Evolutionary conservation across 2,113 vertebrate species (phyloP).

Genomic region (Sapayoa aenigma): DNA sequence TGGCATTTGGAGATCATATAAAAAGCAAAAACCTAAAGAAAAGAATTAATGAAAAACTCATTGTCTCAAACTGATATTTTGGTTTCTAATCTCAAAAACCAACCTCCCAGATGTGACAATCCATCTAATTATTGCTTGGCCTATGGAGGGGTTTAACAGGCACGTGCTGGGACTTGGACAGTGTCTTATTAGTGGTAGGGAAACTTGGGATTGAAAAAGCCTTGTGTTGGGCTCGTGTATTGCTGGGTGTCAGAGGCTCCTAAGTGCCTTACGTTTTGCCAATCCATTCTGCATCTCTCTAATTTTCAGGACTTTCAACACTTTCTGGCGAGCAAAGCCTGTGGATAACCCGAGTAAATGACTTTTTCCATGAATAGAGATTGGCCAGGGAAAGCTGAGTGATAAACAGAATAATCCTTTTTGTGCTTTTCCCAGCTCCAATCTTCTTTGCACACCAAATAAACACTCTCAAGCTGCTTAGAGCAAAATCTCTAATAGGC

Average conservation of each 20-base stretch:
- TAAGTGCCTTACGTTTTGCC: conserved; percentile 49
- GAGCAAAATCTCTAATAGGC: conserved; percentile 66
- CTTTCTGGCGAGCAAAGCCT: conserved; percentile 53
- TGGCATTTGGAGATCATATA: background rate
- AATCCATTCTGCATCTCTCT: conserved; percentile 64
- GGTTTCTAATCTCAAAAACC: conserved; percentile 26
- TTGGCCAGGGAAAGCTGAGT: conserved; percentile 61
- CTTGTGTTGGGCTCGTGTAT: background rate
- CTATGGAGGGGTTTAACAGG: conserved; percentile 32
- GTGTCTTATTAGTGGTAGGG: conserved; percentile 15
- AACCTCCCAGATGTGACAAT: conserved; percentile 29
- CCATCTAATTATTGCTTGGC: conserved; percentile 31
- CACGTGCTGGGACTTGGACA: conserved; percentile 8
- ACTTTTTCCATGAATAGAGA: conserved; percentile 70
- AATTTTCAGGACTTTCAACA: conserved; percentile 64
- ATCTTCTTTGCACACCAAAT: conserved; percentile 72
- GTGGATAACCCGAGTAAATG: conserved; percentile 67
- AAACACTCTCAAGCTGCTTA: conserved; percentile 73
- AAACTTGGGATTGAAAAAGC: conserved; percentile 25
- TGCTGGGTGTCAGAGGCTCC: conserved; percentile 57
- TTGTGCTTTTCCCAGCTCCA: conserved; percentile 67
- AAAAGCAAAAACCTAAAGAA: background rate
- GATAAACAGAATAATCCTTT: conserved; percentile 72
- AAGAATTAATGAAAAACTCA: conserved; percentile 35
- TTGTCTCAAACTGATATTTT: conserved; percentile 54